Conservation (phyloP, 2,797 vertebrate species). For the Epinephelus awoara region DNA sequence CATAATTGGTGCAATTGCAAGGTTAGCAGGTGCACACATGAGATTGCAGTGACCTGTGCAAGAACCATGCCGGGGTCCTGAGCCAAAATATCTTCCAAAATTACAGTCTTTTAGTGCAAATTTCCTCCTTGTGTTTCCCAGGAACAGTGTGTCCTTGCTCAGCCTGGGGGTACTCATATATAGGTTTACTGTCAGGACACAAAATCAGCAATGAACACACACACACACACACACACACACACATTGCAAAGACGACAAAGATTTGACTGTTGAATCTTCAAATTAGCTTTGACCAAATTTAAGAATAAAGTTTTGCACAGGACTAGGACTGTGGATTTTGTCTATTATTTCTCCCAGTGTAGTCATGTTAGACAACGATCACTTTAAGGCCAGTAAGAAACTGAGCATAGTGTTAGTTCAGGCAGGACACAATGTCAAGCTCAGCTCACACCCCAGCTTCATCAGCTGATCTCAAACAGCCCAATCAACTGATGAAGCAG, state of each 20-base stretch:
- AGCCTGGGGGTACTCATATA: background rate
- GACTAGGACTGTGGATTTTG: background rate
- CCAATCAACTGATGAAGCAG: too few relatives aligned
- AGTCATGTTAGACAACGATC: background rate
- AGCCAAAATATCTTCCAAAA: background rate
- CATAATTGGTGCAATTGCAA: background rate
- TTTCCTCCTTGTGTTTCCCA: background rate
- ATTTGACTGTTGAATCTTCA: background rate
- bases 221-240: background rate
- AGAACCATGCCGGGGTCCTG: background rate
- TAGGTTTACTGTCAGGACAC: background rate
- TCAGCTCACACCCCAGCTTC: too few relatives aligned
- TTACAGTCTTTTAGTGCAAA: background rate
- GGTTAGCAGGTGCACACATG: background rate
- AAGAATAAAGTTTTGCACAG: background rate
- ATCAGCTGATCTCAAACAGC: too few relatives aligned
- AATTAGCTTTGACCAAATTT: background rate
- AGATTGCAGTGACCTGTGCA: background rate
- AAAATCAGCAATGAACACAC: background rate
- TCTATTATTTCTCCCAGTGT: background rate
- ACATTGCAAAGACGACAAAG: background rate
- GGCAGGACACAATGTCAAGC: too few relatives aligned
- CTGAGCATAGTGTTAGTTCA: too few relatives aligned
- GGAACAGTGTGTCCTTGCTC: background rate
- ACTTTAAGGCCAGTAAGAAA: background rate